Percentiles rank a stretch among this genome's conserved stretches.
These are phyloP conservation scores for Temnothorax ravouxi DNA, from an alignment of 2,888 invertebrate genomes.

Conservation along the genomic window DNA sequence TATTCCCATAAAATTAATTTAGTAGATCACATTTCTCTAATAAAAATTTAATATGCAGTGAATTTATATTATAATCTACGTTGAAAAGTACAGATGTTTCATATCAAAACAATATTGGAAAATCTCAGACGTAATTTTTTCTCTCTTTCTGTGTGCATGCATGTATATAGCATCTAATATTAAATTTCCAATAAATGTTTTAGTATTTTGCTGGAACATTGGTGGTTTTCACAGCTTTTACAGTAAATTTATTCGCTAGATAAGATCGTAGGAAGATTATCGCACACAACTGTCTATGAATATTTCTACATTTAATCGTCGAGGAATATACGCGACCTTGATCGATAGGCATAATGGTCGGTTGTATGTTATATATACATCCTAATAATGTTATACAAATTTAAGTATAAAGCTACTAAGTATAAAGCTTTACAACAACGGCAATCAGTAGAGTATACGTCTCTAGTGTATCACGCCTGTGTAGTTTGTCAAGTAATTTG, in stretches of 20 bases:
- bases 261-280: neutral
- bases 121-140: neutral
- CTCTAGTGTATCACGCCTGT: neutral
- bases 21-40: neutral
- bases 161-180: neutral
- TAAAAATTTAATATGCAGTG: neutral
- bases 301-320: constrained; percentile 6
- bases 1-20: neutral
- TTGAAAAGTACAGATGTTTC: neutral
- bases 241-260: neutral
- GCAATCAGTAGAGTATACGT: constrained; percentile 18
- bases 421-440: neutral
- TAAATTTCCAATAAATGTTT: neutral
- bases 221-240: neutral
- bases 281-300: neutral
- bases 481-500: constrained; percentile 46
- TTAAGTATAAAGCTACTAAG: constrained; percentile 34
- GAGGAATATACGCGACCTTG: neutral
- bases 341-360: neutral
- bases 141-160: neutral
- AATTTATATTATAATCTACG: neutral
- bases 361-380: constrained; percentile 6
- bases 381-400: constrained; percentile 10
- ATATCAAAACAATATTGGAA: neutral
- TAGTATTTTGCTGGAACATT: neutral